These are phyloP conservation scores for Botia kubotai DNA, from an alignment of 2,797 vertebrate species.

Conservation along the genomic window DNA sequence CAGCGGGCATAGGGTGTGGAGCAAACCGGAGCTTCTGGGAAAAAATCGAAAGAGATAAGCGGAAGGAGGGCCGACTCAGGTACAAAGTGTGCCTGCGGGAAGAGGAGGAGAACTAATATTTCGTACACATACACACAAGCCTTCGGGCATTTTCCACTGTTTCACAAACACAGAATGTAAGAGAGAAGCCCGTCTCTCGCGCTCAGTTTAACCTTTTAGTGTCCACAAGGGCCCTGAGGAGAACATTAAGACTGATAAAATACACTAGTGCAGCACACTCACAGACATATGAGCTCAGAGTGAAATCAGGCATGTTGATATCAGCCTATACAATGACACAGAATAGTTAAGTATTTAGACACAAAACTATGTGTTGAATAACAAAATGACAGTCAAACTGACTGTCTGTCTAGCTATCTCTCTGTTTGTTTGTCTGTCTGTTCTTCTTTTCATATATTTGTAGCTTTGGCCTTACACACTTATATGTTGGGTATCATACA, in stretches of 20 bases:
- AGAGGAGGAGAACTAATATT: slow-evolving; percentile 62
- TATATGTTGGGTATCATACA: too few species aligned
- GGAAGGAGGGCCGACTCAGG: slow-evolving; percentile 64
- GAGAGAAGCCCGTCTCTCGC: slow-evolving; percentile 34
- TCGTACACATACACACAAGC: slow-evolving; percentile 47
- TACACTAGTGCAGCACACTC: neutral
- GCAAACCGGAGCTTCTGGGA: slow-evolving; percentile 56
- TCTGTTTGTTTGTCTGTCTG: too few species aligned
- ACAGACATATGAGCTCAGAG: neutral
- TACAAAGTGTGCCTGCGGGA: slow-evolving; percentile 63
- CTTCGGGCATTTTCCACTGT: slow-evolving; percentile 55
- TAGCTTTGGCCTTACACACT: too few species aligned
- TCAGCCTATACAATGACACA: neutral
- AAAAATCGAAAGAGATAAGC: slow-evolving; percentile 63
- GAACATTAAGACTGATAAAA: neutral
- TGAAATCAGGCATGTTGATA: neutral
- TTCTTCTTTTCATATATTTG: neutral
- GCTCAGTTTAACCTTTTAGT: slow-evolving; percentile 48
- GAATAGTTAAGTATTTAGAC: neutral
- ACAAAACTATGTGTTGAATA: too few species aligned
- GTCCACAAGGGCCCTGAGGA: slow-evolving; percentile 1
- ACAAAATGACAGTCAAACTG: too few species aligned
- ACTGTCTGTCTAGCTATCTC: too few species aligned
- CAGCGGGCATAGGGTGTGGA: slow-evolving; percentile 61
- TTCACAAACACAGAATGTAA: slow-evolving; percentile 50